Conservation (phyloP, 2,888 invertebrate genomes). For the Xiphydria camelus region DNA sequence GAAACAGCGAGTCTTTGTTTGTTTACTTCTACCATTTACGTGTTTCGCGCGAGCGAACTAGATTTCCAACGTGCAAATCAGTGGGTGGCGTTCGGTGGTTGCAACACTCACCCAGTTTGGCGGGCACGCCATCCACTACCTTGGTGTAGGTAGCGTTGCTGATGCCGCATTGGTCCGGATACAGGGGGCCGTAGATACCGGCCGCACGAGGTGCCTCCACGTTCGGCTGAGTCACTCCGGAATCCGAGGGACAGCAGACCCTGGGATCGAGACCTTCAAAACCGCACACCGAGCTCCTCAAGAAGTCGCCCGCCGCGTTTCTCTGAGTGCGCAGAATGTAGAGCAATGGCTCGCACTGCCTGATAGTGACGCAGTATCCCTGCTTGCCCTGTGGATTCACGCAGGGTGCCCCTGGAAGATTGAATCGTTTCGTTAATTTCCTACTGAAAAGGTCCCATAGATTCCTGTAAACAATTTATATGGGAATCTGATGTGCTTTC, state of each 20-base stretch:
- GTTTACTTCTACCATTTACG: too few relatives aligned
- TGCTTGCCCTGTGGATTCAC: constrained; percentile 58
- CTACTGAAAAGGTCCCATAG: too few relatives aligned
- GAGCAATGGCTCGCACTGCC: constrained; percentile 60
- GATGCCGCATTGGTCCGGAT: constrained; percentile 64
- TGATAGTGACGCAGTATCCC: constrained; percentile 63
- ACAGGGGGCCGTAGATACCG: constrained; percentile 36
- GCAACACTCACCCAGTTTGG: constrained; percentile 63
- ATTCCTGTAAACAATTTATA: too few relatives aligned
- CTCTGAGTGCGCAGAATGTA: constrained; percentile 58
- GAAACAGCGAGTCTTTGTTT: too few relatives aligned
- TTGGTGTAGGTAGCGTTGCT: constrained; percentile 63
- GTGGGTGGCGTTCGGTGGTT: not conserved
- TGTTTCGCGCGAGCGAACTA: too few relatives aligned
- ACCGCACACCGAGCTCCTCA: constrained; percentile 72
- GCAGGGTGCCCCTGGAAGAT: too few relatives aligned
- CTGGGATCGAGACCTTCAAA: constrained; percentile 67
- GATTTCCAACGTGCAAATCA: too few relatives aligned
- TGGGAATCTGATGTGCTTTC: too few relatives aligned
- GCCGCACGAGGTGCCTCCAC: constrained; percentile 10
- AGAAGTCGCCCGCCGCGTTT: constrained; percentile 57
- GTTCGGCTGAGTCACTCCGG: not conserved
- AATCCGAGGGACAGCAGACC: constrained; percentile 63
- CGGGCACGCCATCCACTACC: constrained; percentile 74
- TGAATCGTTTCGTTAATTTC: too few relatives aligned